These are phyloP conservation scores for Nylanderia fulva DNA, from an alignment of 1,140 invertebrate species.

Conservation along the genomic window DNA sequence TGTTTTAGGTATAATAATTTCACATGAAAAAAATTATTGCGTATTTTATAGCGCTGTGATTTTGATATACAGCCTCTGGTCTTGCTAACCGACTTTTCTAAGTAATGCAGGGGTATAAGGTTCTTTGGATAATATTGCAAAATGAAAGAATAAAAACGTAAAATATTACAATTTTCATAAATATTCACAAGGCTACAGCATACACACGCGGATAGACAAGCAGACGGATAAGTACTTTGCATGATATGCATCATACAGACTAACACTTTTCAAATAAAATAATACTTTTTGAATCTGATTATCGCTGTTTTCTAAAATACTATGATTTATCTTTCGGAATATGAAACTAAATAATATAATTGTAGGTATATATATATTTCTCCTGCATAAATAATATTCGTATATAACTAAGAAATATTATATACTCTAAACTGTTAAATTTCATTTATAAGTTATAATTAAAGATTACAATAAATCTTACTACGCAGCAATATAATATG, in stretches of 20 bases:
- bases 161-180: slow-evolving; percentile 58
- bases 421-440: slow-evolving; percentile 4
- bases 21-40: slow-evolving; percentile 5
- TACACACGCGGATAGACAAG: slow-evolving; percentile 33
- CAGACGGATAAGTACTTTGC: slow-evolving; percentile 17
- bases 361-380: slow-evolving; percentile 12
- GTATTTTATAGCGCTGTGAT: slow-evolving; percentile 30
- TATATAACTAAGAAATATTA: background rate
- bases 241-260: slow-evolving; percentile 33
- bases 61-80: slow-evolving; percentile 20
- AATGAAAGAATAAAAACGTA: slow-evolving; percentile 43
- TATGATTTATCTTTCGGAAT: slow-evolving; percentile 22
- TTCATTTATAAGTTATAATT: slow-evolving; percentile 4
- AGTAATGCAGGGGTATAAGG: background rate
- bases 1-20: slow-evolving; percentile 33
- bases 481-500: background rate
- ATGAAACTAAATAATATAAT: slow-evolving; percentile 28
- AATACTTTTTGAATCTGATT: slow-evolving; percentile 41
- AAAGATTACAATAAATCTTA: slow-evolving; percentile 30
- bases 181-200: slow-evolving; percentile 40
- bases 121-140: slow-evolving; percentile 18
- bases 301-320: slow-evolving; percentile 32
- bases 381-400: slow-evolving; percentile 41
- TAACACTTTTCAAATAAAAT: slow-evolving; percentile 27
- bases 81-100: slow-evolving; percentile 15